Percentiles rank a stretch among this genome's conserved stretches.
These are phyloP conservation scores for Hermaeophaga mercurialis DNA, from an alignment of 2,888 invertebrate genomes.

Conservation along the genomic window DNA sequence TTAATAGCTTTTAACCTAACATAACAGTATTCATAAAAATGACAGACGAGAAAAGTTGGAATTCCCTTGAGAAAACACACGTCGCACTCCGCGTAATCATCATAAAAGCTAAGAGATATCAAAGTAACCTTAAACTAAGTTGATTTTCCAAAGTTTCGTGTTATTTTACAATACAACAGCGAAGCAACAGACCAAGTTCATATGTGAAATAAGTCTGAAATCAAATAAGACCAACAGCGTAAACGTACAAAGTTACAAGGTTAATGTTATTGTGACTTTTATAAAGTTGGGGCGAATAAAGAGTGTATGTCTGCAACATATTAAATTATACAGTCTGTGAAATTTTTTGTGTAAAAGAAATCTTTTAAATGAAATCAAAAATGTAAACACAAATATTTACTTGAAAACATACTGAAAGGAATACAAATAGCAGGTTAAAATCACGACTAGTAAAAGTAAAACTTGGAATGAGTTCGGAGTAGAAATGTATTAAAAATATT, in stretches of 20 bases:
- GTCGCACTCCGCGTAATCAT: neutral
- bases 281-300: slow-evolving; percentile 1
- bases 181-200: neutral
- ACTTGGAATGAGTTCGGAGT: too few species aligned
- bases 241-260: slow-evolving; percentile 2
- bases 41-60: slow-evolving; percentile 6
- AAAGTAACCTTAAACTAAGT: slow-evolving; percentile 20
- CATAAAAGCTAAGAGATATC: slow-evolving; percentile 13
- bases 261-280: neutral
- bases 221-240: neutral
- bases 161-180: neutral
- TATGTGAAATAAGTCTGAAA: slow-evolving; percentile 3
- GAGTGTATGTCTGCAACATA: neutral
- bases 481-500: too few species aligned
- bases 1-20: neutral
- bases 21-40: neutral
- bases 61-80: slow-evolving; percentile 3
- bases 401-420: too few species aligned
- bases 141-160: slow-evolving; percentile 15
- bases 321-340: neutral
- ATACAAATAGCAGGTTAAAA: too few species aligned
- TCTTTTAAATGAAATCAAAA: too few species aligned
- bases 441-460: too few species aligned
- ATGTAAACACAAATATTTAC: too few species aligned
- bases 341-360: too few species aligned